Base-by-base conservation (phyloP, 2,888 invertebrate species). In the Lottia scabra region DNA sequence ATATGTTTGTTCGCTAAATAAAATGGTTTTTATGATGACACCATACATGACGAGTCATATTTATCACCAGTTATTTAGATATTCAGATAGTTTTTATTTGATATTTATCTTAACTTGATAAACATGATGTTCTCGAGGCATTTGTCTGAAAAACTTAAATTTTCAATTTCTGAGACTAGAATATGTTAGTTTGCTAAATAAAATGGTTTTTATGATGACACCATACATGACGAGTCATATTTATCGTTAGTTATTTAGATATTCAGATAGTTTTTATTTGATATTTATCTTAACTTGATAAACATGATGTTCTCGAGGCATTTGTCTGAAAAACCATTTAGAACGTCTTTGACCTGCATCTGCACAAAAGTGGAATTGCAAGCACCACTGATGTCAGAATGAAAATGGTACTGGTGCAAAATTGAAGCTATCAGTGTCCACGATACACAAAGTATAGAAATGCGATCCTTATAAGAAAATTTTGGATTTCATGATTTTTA, bases 141-240 rank as follows among this genome's bases (percentile, higher is more conserved):
- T 56, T 56, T 56, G 56, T 56, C 56, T 56, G 56, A 56, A 23
- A 56, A 56, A 56, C 23, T 56, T n/a, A n/a, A n/a, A n/a, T n/a
- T n/a, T n/a, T n/a, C n/a, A n/a, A n/a, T n/a, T n/a, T n/a, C n/a
- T n/a, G n/a, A n/a, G n/a, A n/a, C n/a, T n/a, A n/a, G 15, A 19
- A 56, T 15, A 38, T 8, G 10, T 6, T 38, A 10, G 8, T 6
- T 38, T 6, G 5, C 1, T 5, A 38, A 8, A 38, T 56, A 23
- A 6, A n/a, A 23, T 2, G 0, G 23, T 56, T 56, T 56, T 23
- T 23, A 23, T 56, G 56, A 56, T 56, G 56, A 56, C 56, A 56
- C 12, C 19, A 19, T 56, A 56, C 56, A 56, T 56, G 56, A 56
- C 56, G 56, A 56, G 56, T 56, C 56, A 56, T 56, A 56, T 56